phyloP scores from a whole-genome alignment of 2,797 vertebrate species.

The Bucorvus abyssinicus region DNA sequence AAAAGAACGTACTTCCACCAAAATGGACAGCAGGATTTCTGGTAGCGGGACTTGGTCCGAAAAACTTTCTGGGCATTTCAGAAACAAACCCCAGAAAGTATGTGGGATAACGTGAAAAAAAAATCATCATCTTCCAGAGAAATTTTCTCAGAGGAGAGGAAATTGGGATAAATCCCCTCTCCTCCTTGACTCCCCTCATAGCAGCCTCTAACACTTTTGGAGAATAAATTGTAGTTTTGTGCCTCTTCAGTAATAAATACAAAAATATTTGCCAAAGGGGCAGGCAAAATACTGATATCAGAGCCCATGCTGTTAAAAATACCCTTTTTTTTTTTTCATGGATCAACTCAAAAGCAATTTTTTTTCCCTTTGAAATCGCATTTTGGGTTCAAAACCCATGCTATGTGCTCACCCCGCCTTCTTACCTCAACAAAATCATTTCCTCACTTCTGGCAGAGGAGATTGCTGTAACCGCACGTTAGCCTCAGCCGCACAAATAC shows the following conservation, averaged over 20 bases:
- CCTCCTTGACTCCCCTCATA: background rate
- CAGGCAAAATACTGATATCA: background rate
- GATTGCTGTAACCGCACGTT: background rate
- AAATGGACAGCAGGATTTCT: background rate
- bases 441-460: background rate
- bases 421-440: background rate
- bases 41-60: background rate
- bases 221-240: background rate
- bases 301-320: background rate
- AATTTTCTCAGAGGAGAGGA: background rate
- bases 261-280: background rate
- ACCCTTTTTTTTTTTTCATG: background rate
- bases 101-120: no score
- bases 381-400: background rate
- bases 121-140: no score
- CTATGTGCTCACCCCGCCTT: background rate
- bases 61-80: background rate
- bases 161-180: background rate
- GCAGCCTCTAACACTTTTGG: background rate
- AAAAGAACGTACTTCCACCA: background rate
- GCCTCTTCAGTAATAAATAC: background rate
- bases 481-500: background rate
- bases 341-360: background rate
- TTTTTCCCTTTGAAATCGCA: background rate
- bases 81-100: no score